Evolutionary conservation across 2,888 invertebrate genomes (phyloP).

Genomic region (Morpho achilles): DNA sequence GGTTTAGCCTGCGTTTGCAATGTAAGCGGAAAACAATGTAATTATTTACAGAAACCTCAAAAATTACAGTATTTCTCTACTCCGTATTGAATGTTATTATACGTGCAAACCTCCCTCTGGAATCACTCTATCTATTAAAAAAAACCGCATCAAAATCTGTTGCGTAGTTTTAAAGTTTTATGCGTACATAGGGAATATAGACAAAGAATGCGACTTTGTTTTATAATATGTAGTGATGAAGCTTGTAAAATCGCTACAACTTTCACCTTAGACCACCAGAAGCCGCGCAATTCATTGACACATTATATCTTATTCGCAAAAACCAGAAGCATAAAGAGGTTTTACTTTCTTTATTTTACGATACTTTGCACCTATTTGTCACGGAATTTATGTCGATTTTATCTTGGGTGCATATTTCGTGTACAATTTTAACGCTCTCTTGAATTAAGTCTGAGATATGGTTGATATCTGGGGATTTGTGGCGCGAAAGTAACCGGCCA

Average conservation of each 20-base stretch:
- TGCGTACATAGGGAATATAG: too few species aligned
- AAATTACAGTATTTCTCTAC: too few species aligned
- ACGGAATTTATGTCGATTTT: background rate
- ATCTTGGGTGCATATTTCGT: background rate
- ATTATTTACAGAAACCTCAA: too few species aligned
- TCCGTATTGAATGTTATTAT: too few species aligned
- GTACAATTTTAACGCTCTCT: background rate
- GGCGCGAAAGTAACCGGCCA: background rate
- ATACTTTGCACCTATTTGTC: background rate
- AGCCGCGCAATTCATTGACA: background rate
- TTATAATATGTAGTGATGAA: too few species aligned
- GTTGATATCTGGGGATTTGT: background rate
- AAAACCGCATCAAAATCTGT: too few species aligned
- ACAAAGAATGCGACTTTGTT: too few species aligned
- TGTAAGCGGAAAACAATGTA: too few species aligned
- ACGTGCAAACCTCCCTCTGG: too few species aligned
- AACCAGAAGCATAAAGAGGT: background rate
- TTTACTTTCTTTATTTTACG: slow-evolving; percentile 6
- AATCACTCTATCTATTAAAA: too few species aligned
- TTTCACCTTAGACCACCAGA: background rate
- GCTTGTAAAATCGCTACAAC: background rate
- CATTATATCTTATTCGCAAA: background rate
- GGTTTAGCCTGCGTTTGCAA: too few species aligned
- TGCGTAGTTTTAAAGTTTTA: too few species aligned
- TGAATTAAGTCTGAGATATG: slow-evolving; percentile 4